Evolutionary conservation across 2,888 invertebrate species (phyloP), one percentile per base, ranked within the genome.

Genomic region (Dryadula phaetusa): DNA sequence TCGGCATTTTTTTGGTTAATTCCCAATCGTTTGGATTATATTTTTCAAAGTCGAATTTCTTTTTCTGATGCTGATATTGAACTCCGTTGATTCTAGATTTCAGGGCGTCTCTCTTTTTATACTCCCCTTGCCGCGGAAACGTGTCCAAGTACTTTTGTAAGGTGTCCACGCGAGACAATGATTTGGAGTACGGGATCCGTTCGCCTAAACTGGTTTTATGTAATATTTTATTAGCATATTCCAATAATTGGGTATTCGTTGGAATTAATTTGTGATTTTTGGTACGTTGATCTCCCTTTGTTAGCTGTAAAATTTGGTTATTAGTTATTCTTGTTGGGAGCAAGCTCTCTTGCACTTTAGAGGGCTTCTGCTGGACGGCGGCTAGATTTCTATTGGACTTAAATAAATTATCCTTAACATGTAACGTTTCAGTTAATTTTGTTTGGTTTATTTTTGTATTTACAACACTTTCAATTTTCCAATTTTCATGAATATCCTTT

Each of bases 1-100:
- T 34, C 18, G 64, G 64, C 20, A 52, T 52, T 1, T 58, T 44
- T 8, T 56, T 70, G 58, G n/a, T 67, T 65, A n/a, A 67, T 77
- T 77, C 3, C 72, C 66, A 25, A 71, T 34, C 64, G 74, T 56
- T 54, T 72, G 56, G 61, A 71, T 8, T 46, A 74, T 74, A 4
- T 82, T 75, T 58, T 76, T 75, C 62, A 76, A 79, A 44, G 44
- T 63, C 28, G 22, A 37, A n/a, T 47, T 25, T 44, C 32, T 60
- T 20, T 32, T 69, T 47, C 16, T 61, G 42, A 4, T 56, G 56
- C n/a, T 25, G 56, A 8, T 56, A 40, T 22, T 56, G 37, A 2
- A 22, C 2, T 2, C 56, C 56, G n/a, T 10, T 25, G 2, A 7
- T 56, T 22, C 10, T 56, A n/a, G 22, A 40, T n/a, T 34, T 37